Evolutionary conservation across 1,140 invertebrate genomes (phyloP), one percentile per base, ranked within the genome.

Genomic region (Acromyrmex echinatior): DNA sequence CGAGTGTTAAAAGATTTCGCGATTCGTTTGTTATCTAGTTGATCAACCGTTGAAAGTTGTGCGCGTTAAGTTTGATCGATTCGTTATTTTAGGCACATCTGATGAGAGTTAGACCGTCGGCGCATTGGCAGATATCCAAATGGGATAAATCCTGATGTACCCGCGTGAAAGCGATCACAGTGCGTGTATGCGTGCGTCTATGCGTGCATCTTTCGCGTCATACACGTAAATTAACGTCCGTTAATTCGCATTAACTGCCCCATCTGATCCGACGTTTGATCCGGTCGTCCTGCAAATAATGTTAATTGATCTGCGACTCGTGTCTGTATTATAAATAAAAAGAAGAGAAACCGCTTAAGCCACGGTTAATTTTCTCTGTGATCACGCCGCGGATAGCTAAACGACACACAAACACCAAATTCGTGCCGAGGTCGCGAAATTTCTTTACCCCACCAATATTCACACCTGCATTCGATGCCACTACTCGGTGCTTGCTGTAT

Each of bases 71-170:
- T 62, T 78, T 74, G 82, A 88, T 78, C 60, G 77, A 86, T 82
- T 84, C 88, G 90, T 91, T 92, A 92, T 92, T 92, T 92, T 88
- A 63, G 86, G 81, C 86, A 78, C 86, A 89, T 92, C 89, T 87
- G 68, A 86, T 86, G 86, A 77, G 90, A 87, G 90, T 90, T 87
- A 82, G 87, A 68, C 82, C 85, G 90, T 92, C 87, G 86, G 79
- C 68, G 45, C 66, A 88, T 89, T 93, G 92, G 92, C 91, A 89
- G 53, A 73, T 84, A 70, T 86, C 92, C 92, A 92, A 93, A 92
- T 92, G 89, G 91, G 88, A 92, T 93, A 91, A 91, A 88, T 88
- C 85, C 84, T 78, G 88, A 87, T 74, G 88, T 90, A 56, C 78
- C 53, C 79, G 60, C 68, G 88, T 77, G 86, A 90, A 90, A 90